Evolutionary conservation across 1,140 invertebrate species (phyloP).

Genomic region (Hyles vespertilio): DNA sequence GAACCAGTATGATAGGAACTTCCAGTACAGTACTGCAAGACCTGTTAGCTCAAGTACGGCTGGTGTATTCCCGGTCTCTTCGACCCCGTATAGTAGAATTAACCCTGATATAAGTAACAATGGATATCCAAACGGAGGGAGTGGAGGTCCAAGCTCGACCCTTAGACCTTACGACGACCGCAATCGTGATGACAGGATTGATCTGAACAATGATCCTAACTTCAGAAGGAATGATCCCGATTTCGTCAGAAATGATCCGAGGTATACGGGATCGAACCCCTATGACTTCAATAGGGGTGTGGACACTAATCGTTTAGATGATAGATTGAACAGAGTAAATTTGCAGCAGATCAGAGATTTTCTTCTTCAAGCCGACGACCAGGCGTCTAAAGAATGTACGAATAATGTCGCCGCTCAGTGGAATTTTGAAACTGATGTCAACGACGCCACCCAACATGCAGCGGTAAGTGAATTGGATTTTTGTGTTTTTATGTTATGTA

Average conservation of each 20-base stretch:
- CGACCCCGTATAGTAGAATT: slow-evolving; percentile 56
- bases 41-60: slow-evolving; percentile 41
- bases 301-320: slow-evolving; percentile 51
- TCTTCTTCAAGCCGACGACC: slow-evolving; percentile 82
- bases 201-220: slow-evolving; percentile 63
- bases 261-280: slow-evolving; percentile 56
- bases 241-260: slow-evolving; percentile 58
- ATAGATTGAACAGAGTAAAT: slow-evolving; percentile 50
- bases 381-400: slow-evolving; percentile 85
- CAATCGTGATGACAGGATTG: slow-evolving; percentile 58
- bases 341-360: slow-evolving; percentile 70
- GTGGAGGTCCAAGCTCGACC: slow-evolving; percentile 51
- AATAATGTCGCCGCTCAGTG: slow-evolving; percentile 90
- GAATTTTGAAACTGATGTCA: slow-evolving; percentile 92
- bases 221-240: slow-evolving; percentile 64
- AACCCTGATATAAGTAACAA: slow-evolving; percentile 71
- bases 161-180: slow-evolving; percentile 48
- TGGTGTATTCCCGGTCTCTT: slow-evolving; percentile 56
- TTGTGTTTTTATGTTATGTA: too few species aligned
- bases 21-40: slow-evolving; percentile 53
- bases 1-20: slow-evolving; percentile 59
- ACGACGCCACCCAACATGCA: slow-evolving; percentile 86
- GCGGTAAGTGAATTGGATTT: slow-evolving; percentile 80
- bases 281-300: slow-evolving; percentile 55
- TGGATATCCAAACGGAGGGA: slow-evolving; percentile 56